A percentile compares a stretch with the other conserved stretches of the same genome.
These are phyloP conservation scores for Etheostoma cragini DNA, from an alignment of 2,113 vertebrate species.

Conservation along the genomic window DNA sequence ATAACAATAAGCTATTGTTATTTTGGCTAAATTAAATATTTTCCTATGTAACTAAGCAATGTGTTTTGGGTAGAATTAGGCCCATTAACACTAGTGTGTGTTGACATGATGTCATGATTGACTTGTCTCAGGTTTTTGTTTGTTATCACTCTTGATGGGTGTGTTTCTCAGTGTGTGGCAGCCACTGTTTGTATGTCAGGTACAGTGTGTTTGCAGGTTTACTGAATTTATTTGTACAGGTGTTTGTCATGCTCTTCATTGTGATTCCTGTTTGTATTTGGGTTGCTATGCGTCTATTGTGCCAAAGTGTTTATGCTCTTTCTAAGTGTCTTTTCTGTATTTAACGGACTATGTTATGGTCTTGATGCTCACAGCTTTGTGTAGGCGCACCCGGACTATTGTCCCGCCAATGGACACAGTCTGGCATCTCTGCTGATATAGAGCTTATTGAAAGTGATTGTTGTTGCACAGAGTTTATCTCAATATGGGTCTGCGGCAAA, in stretches of 20 bases:
- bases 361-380: conserved; percentile 41
- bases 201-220: conserved; percentile 57
- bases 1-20: conserved; percentile 12
- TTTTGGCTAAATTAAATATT: conserved; percentile 15
- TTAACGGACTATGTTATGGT: conserved; percentile 46
- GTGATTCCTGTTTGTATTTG: conserved; percentile 59
- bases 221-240: conserved; percentile 70
- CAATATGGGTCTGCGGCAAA: conserved; percentile 21
- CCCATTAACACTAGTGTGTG: conserved; percentile 65
- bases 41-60: neutral
- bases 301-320: conserved; percentile 24
- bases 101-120: conserved; percentile 55
- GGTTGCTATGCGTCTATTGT: conserved; percentile 32
- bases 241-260: conserved; percentile 58
- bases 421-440: conserved; percentile 40
- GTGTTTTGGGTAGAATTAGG: conserved; percentile 66
- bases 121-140: conserved; percentile 64
- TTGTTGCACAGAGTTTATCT: conserved; percentile 43
- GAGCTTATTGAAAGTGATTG: conserved; percentile 57
- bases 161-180: conserved; percentile 59
- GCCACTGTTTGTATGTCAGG: conserved; percentile 56
- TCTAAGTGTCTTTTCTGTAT: conserved; percentile 48
- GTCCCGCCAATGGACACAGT: conserved; percentile 27
- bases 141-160: conserved; percentile 51
- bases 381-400: conserved; percentile 29